Base-by-base conservation (phyloP, 35 echinoderm and acorn worm genomes). In the Antedon bifida region DNA sequence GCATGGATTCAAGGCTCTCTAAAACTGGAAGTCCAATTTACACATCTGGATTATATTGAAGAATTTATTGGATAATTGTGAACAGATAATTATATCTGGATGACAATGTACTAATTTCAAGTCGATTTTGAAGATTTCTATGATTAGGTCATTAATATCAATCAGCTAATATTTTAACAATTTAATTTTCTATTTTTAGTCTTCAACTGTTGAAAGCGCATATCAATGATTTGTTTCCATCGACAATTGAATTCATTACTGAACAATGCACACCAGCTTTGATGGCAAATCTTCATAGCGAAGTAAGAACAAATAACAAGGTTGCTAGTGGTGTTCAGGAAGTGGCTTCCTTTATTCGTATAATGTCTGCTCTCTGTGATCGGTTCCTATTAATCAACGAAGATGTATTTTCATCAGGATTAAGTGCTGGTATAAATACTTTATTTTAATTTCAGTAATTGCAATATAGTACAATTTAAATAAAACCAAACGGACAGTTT, bases 351-450 rank as follows among this genome's bases (percentile, higher is more conserved):
- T 97, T 97, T 83, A 81, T 92, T 0, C 81, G 85, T 26, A 99
- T 99, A 73, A 42, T 93, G 79, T 87, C 91, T 10, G 87, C 95
- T 21, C 73, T 99, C 0, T 90, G 88, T 76, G 88, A 89, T 36
- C 73, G 90, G 34, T 87, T 83, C 79, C 73, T 99, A 30, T 55
- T 88, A 0, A 76, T 35, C 30, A 91, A 93, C 3, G 91, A 80
- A 74, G 85, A 42, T 31, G 79, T 38, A 64, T 26, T 21, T 1
- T 16, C 51, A 26, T 21, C 51, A 64, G 1, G 51, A 64, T 64
- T 21, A 19, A 26, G 19, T 23, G 9, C 51, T 12, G 51, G 51
- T 64, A 64, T 42, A 14, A 42, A 42, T 7, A 42, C 38, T 7
- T 42, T 42, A 7, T 7, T 42, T 7, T 42, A 7, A 14, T 14